Evolutionary conservation across 37 sponge, comb jelly and placozoan genomes (phyloP), one percentile per base, ranked within the genome.

Genomic region (Mnemiopsis leidyi): DNA sequence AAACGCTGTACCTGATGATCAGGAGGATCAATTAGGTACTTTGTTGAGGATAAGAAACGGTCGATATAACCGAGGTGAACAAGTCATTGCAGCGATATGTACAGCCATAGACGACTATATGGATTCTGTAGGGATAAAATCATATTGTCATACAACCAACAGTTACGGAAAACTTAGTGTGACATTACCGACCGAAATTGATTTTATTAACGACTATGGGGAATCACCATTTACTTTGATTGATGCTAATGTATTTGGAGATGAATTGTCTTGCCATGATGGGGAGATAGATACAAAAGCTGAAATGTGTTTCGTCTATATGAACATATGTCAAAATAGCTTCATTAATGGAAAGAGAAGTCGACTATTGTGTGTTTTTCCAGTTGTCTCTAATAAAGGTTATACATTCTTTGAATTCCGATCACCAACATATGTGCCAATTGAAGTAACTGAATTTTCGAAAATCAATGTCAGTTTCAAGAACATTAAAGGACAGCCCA

Each of bases 401-500:
- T 20, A 26, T 79, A 7, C 82, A 5, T 79, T 33, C 35, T 32
- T 7, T 7, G 82, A 79, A 23, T 79, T 79, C 35, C 82, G 35
- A 29, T 36, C 32, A 36, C 37, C 26, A 23, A 26, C 82, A 5
- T 79, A 79, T 79, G 82, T 79, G 7, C 82, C 82, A 5, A 79
- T 79, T 79, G 82, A 79, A 79, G 82, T 79, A 18, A 20, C 38
- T 23, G 82, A 79, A 23, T 29, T 79, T 79, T 79, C 37, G 31
- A 38, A 79, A 23, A 26, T 79, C 18, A 36, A 36, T 79, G 2
- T 79, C 38, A 7, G 2, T 5, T 36, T 79, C 3, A 5, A 38
- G 0, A 38, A 79, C 23, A 36, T 79, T 20, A 9, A 79, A 23
- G 82, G 82, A 2, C 36, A 36, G 82, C 23, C 35, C 16, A 20